phyloP scores from a whole-genome alignment of 2,797 vertebrate species.

The Poecilia gillii region DNA sequence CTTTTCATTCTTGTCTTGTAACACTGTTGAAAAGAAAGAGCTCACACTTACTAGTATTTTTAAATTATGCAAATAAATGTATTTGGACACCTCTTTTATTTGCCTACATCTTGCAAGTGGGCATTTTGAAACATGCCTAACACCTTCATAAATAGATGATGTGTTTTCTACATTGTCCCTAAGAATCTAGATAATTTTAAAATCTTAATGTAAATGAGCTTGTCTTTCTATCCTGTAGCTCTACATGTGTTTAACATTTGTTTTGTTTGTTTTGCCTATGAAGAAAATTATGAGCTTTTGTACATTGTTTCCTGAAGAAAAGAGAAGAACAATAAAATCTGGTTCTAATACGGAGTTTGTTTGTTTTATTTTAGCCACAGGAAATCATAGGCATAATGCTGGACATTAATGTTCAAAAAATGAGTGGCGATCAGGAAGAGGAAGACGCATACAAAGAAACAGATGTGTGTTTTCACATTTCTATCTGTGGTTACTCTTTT shows the following conservation, averaged over 20 bases:
- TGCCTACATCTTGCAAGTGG: slow-evolving; percentile 42
- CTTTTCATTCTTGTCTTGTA: slow-evolving; percentile 49
- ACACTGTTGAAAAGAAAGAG: slow-evolving; percentile 56
- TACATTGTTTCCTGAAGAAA: slow-evolving; percentile 69
- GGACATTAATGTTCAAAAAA: background rate
- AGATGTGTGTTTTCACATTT: background rate
- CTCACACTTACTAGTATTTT: slow-evolving; percentile 61
- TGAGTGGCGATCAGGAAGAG: background rate
- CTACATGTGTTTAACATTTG: slow-evolving; percentile 52
- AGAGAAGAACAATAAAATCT: slow-evolving; percentile 36
- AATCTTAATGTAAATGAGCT: slow-evolving; percentile 51
- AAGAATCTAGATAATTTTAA: slow-evolving; percentile 49
- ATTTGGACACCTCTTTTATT: slow-evolving; percentile 54
- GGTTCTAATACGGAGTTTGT: background rate
- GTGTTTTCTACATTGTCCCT: slow-evolving; percentile 63
- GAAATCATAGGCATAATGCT: background rate
- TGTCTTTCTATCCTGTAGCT: slow-evolving; percentile 46
- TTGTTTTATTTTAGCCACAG: background rate
- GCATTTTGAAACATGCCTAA: slow-evolving; percentile 27
- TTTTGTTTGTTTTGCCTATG: slow-evolving; percentile 48
- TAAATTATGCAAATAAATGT: slow-evolving; percentile 69
- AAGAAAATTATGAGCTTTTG: slow-evolving; percentile 71
- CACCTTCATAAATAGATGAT: slow-evolving; percentile 36
- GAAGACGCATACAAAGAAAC: slow-evolving; percentile 15
- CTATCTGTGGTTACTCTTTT: background rate